Base-by-base conservation (phyloP, 2,888 invertebrate species). In the Napeogenes inachia region DNA sequence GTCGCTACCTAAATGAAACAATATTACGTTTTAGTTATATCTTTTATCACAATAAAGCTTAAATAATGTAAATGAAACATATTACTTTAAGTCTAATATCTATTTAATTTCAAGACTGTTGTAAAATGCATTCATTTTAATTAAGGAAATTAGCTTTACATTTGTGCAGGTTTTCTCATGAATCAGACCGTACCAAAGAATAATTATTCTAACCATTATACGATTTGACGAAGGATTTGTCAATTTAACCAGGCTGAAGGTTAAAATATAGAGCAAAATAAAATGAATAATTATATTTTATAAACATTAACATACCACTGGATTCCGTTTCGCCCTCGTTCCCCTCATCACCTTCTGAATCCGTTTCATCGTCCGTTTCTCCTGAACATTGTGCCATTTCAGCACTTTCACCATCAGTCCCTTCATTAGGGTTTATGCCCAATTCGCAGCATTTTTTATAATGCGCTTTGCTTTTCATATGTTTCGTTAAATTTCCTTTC, bases 391-490 rank as follows among this genome's bases (percentile, higher is more conserved):
- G 80, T 68, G 87, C 70, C 82, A 85, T 73, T 66, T 92, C 92
- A 12, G 91, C 91, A 63, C 92, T 92, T 8, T 93, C 92, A 61
- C 86, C 89, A 33, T 93, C 93, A 70, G 92, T 92, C 3, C 93
- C 93, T 71, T 95, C 95, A 56, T 94, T 94, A 0, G 96, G 96
- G 76, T 93, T 93, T 69, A 96, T 94, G 67, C 95, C 97, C 71
- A 95, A 91, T 76, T 97, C 96, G 35, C 94, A 92, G 84, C 98
- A 98, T 79, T 97, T 97, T 84, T 98, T 98, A 76, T 96, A 97
- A 84, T 99, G 99, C 1, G 98, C 95, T 89, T 99, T 99, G 62
- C 99, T 98, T 82, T 98, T 98, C 96, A 99, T 97, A 84, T 99
- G 99, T 84, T 99, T 99, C 0, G 99, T 99, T 65, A 99, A 91